Conservation (phyloP, 1,140 invertebrate species). For the Cotesia glomerata region DNA sequence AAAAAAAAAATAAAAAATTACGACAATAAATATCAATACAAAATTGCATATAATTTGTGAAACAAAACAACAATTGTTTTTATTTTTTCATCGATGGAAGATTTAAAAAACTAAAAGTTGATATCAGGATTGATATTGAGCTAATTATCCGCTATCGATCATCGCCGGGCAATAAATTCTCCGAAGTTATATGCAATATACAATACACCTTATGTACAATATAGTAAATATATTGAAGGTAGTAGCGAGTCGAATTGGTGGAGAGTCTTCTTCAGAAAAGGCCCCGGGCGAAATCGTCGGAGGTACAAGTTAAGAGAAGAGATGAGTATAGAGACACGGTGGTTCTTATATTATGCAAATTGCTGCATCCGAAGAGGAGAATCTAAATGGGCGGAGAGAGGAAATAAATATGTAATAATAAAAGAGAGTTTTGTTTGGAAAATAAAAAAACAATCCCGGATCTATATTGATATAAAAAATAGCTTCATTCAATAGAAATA, state of each 20-base stretch:
- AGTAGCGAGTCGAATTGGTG: neutral
- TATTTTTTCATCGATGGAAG: too few relatives aligned
- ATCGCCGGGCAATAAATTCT: conserved; percentile 5
- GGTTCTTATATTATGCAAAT: conserved; percentile 42
- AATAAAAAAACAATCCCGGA: too few relatives aligned
- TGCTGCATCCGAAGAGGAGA: conserved; percentile 24
- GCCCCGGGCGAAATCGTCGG: neutral
- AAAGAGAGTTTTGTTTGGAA: too few relatives aligned
- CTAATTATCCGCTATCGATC: conserved; percentile 16
- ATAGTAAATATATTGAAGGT: neutral
- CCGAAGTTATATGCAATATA: neutral
- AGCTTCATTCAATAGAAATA: too few relatives aligned
- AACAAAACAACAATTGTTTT: too few relatives aligned
- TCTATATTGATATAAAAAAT: too few relatives aligned
- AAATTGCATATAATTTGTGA: too few relatives aligned
- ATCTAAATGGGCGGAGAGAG: conserved; percentile 21
- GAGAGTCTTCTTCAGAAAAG: neutral
- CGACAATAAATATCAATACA: too few relatives aligned
- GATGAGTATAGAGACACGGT: conserved; percentile 5
- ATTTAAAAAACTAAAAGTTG: too few relatives aligned
- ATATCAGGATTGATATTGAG: neutral
- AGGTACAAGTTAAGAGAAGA: neutral
- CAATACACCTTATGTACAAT: too few relatives aligned
- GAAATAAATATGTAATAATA: neutral
- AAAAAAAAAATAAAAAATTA: too few relatives aligned